phyloP scores from a whole-genome alignment of 2,888 invertebrate species.

The Drosophila atripex region DNA sequence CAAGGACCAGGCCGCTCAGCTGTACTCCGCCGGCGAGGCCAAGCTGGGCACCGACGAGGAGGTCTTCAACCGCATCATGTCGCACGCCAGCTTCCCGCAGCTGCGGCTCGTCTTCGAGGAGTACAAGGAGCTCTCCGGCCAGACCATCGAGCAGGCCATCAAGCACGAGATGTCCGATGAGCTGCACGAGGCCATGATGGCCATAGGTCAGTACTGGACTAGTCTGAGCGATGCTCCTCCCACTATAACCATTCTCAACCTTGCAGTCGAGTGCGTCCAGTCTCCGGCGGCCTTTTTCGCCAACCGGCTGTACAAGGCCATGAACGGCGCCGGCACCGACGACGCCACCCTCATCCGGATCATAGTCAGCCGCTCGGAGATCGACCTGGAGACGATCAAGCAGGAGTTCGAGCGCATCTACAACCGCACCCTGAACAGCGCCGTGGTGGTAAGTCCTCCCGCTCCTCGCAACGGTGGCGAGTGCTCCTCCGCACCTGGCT shows the following conservation, averaged over 20 bases:
- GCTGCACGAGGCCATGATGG: conserved; percentile 88
- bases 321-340: conserved; percentile 90
- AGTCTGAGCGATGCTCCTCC: not conserved
- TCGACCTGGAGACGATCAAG: conserved; percentile 89
- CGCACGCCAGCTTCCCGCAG: conserved; percentile 90
- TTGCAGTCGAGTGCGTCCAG: conserved; percentile 89
- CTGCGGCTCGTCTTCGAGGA: conserved; percentile 88
- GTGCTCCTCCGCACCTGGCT: conserved; percentile 17
- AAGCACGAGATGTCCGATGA: conserved; percentile 88
- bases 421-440: conserved; percentile 88
- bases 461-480: not conserved
- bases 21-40: conserved; percentile 89
- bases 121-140: conserved; percentile 89
- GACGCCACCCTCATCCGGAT: conserved; percentile 89
- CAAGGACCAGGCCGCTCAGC: conserved; percentile 88
- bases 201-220: conserved; percentile 85
- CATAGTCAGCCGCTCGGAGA: conserved; percentile 88
- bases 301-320: conserved; percentile 86
- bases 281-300: conserved; percentile 89
- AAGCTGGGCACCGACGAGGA: conserved; percentile 90
- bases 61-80: conserved; percentile 89
- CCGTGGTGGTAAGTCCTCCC: conserved; percentile 85
- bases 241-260: too few species aligned
- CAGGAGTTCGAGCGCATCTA: conserved; percentile 88
- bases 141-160: conserved; percentile 90